Conservation (phyloP, 1,140 invertebrate genomes). For the Sarcophaga bullata region DNA sequence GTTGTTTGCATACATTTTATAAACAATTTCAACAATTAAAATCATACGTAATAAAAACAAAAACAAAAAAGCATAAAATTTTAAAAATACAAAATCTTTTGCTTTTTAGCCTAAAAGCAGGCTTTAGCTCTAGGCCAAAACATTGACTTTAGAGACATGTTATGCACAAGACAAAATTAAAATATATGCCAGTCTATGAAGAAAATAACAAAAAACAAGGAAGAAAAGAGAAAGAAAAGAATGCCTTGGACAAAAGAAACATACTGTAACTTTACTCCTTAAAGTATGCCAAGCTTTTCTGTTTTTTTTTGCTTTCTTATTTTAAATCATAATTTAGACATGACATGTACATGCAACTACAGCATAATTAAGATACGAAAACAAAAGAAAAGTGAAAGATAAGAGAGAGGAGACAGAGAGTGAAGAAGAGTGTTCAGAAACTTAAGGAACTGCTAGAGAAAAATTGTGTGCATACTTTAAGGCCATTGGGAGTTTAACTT, state of each 20-base stretch:
- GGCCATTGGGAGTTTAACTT: too few species aligned
- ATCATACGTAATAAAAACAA: not conserved
- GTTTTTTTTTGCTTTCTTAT: not conserved
- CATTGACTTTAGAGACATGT: slow-evolving; percentile 2
- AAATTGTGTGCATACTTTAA: too few species aligned
- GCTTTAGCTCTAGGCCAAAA: slow-evolving; percentile 7
- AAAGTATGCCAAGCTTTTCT: slow-evolving; percentile 8
- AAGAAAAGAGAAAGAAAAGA: too few species aligned
- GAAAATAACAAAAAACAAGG: too few species aligned
- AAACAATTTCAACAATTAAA: not conserved
- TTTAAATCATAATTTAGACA: too few species aligned
- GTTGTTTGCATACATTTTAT: not conserved
- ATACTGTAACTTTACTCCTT: slow-evolving; percentile 1
- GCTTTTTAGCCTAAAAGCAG: not conserved
- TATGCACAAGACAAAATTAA: not conserved
- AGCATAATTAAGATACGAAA: too few species aligned
- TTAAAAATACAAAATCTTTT: not conserved
- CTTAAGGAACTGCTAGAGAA: too few species aligned
- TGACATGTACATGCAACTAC: too few species aligned
- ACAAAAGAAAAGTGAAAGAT: too few species aligned
- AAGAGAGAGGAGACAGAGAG: too few species aligned
- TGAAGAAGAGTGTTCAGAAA: too few species aligned
- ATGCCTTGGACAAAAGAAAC: not conserved
- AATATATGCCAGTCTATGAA: too few species aligned
- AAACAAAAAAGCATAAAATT: not conserved